phyloP scores from a whole-genome alignment of 1,140 invertebrate genomes.

The Psilanteris sp. region DNA sequence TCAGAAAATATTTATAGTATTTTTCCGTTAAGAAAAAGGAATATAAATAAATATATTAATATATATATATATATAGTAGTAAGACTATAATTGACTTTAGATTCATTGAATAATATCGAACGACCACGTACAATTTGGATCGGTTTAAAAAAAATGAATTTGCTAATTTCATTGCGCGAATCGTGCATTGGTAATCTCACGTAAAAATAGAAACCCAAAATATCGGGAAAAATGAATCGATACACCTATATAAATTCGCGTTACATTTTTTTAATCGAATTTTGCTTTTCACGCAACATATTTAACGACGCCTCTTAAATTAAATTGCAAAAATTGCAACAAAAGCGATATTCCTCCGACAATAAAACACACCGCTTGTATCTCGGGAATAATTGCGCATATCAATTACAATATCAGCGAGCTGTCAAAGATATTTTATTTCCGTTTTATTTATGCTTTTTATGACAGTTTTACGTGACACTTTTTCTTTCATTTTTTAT shows the following conservation, averaged over 20 bases:
- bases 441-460: constrained; percentile 47
- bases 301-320: constrained; percentile 47
- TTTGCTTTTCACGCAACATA: constrained; percentile 43
- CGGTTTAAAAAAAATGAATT: no score
- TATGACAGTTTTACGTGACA: constrained; percentile 43
- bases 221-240: constrained; percentile 10
- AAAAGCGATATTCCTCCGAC: constrained; percentile 31
- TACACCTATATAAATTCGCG: constrained; percentile 15
- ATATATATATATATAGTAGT: no score
- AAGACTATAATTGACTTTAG: no score
- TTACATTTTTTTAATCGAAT: constrained; percentile 43
- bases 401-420: constrained; percentile 55
- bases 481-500: constrained; percentile 40
- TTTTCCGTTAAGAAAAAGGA: no score
- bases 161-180: no score
- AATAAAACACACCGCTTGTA: constrained; percentile 36
- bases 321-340: constrained; percentile 43
- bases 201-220: no score
- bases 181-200: no score
- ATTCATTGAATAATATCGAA: no score
- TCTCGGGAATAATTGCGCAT: constrained; percentile 23
- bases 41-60: no score
- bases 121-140: no score
- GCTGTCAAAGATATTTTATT: constrained; percentile 55
- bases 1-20: constrained; percentile 17